Evolutionary conservation across 1,140 invertebrate genomes (phyloP), one percentile per base, ranked within the genome.

Genomic region (Capitella teleta): DNA sequence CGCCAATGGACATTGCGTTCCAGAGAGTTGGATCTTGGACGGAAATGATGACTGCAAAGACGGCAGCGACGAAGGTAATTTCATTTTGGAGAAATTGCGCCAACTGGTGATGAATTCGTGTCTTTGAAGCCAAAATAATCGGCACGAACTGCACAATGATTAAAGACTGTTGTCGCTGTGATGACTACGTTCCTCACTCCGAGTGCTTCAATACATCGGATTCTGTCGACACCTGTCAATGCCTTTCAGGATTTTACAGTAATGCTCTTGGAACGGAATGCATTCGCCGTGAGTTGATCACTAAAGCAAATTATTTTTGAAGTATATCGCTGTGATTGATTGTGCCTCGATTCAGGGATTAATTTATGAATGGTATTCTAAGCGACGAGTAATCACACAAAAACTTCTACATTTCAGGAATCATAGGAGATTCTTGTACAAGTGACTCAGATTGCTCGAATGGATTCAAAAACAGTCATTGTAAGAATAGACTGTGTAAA

Each of bases 361-460:
- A n/a, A n/a, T n/a, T n/a, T n/a, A n/a, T n/a, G n/a, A n/a, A n/a
- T n/a, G n/a, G n/a, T n/a, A n/a, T n/a, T n/a, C n/a, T n/a, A n/a
- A n/a, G n/a, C n/a, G n/a, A n/a, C n/a, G n/a, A n/a, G n/a, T n/a
- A n/a, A n/a, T n/a, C n/a, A n/a, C n/a, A n/a, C n/a, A n/a, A n/a
- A n/a, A n/a, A n/a, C n/a, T n/a, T n/a, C n/a, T n/a, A n/a, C n/a
- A n/a, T n/a, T n/a, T n/a, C 28, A 43, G 23, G 28, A n/a, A 43
- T 49, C 18, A 23, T 16, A 21, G 48, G 36, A 21, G 42, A 34
- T 28, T 21, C 46, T 10, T 61, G 59, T 28, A 18, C 25, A 3
- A 45, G 28, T 4, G 46, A 59, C 24, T 25, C 28, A 0, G 55
- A 61, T 36, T 61, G 59, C 37, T 36, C 4, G 8, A 32, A 32